Percentiles rank a stretch among this genome's conserved stretches.
phyloP scores from a whole-genome alignment of 2,888 invertebrate genomes.

The Seira musarum region DNA sequence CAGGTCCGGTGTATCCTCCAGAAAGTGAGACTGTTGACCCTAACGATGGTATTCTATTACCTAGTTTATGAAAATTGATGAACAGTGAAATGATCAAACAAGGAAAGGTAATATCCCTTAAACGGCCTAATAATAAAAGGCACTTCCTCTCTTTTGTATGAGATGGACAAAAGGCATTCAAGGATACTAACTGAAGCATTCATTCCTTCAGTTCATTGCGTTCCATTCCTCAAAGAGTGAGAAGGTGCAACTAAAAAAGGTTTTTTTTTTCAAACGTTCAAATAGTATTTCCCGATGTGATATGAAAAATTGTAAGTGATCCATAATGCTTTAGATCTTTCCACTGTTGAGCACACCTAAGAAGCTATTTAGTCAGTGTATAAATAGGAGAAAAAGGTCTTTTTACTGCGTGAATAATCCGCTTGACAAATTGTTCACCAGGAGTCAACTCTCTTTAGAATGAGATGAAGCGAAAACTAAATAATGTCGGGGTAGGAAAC shows the following conservation, averaged over 20 bases:
- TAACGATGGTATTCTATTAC: background rate
- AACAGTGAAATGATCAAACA: slow-evolving; percentile 19
- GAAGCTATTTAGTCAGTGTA: slow-evolving; percentile 14
- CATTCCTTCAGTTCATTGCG: background rate
- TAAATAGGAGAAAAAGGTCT: slow-evolving; percentile 42
- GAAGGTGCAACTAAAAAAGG: background rate
- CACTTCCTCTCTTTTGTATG: slow-evolving; percentile 56
- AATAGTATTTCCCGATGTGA: background rate
- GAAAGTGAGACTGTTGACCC: slow-evolving; percentile 10
- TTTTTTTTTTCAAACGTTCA: background rate
- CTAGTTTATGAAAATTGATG: slow-evolving; percentile 22
- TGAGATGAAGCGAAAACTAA: slow-evolving; percentile 61
- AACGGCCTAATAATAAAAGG: slow-evolving; percentile 47
- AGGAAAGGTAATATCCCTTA: slow-evolving; percentile 52
- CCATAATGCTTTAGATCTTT: slow-evolving; percentile 5
- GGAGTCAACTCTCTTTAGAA: slow-evolving; percentile 61
- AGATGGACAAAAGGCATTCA: slow-evolving; percentile 28
- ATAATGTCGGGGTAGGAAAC: background rate
- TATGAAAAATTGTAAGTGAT: slow-evolving; percentile 22
- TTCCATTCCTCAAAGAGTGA: background rate
- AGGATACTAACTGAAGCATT: slow-evolving; percentile 27
- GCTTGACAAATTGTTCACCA: slow-evolving; percentile 70
- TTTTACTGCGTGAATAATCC: slow-evolving; percentile 63
- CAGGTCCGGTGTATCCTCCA: background rate
- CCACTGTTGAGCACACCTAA: slow-evolving; percentile 1